Evolutionary conservation across 2,888 invertebrate genomes (phyloP).

Genomic region (Caprella mutica): DNA sequence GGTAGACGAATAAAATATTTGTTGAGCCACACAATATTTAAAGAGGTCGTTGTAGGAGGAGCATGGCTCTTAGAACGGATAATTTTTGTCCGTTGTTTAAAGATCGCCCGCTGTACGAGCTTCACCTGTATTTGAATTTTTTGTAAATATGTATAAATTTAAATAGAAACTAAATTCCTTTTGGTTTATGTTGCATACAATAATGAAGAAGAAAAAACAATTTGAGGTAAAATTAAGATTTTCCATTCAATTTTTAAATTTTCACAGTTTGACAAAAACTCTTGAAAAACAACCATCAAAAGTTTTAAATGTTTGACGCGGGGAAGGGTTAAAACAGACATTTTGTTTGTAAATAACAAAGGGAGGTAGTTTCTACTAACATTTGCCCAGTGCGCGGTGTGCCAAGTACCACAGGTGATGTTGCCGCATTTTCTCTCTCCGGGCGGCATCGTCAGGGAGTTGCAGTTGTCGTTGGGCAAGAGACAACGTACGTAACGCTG

Average conservation of each 20-base stretch:
- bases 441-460: constrained; percentile 35
- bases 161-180: too few relatives aligned
- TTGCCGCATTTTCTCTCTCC: constrained; percentile 38
- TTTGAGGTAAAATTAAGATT: not conserved
- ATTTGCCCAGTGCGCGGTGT: constrained; percentile 39
- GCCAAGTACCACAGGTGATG: constrained; percentile 40
- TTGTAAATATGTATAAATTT: too few relatives aligned
- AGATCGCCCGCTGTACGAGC: too few relatives aligned
- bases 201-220: not conserved
- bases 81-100: too few relatives aligned
- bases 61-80: too few relatives aligned
- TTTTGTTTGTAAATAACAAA: not conserved
- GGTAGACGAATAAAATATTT: too few relatives aligned
- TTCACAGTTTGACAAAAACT: not conserved
- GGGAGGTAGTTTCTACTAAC: constrained; percentile 35
- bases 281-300: too few relatives aligned
- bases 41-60: too few relatives aligned
- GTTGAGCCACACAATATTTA: too few relatives aligned
- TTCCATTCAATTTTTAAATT: not conserved
- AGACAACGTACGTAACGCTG: constrained; percentile 19
- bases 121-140: too few relatives aligned
- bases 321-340: not conserved
- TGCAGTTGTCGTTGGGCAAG: constrained; percentile 13
- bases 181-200: too few relatives aligned
- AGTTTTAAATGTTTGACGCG: too few relatives aligned